These are phyloP conservation scores for Xylocampa areola DNA, from an alignment of 2,888 invertebrate genomes.

Conservation along the genomic window DNA sequence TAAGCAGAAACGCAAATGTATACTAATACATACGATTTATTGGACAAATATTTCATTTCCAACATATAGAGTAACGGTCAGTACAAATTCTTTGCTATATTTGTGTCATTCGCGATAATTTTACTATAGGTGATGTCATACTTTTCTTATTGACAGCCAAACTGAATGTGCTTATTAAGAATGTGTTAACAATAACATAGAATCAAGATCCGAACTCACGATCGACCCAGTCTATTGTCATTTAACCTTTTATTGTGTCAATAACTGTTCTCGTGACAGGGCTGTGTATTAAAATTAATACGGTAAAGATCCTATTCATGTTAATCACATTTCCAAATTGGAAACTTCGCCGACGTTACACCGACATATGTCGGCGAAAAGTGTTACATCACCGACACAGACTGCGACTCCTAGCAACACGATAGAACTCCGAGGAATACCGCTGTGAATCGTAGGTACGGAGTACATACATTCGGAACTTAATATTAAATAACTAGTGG, in stretches of 20 bases:
- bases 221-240: constrained; percentile 2
- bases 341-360: constrained; percentile 24
- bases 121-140: constrained; percentile 20
- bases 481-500: not conserved
- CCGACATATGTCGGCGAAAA: constrained; percentile 18
- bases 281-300: constrained; percentile 2
- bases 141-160: not conserved
- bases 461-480: constrained; percentile 6
- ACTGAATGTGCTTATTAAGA: constrained; percentile 9
- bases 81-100: constrained; percentile 7
- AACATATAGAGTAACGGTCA: constrained; percentile 18
- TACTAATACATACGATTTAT: constrained; percentile 6
- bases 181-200: constrained; percentile 17
- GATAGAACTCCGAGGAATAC: constrained; percentile 13
- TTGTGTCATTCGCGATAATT: constrained; percentile 1
- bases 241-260: constrained; percentile 16
- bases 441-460: constrained; percentile 3
- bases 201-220: constrained; percentile 8
- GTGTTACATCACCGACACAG: constrained; percentile 43
- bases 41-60: constrained; percentile 19
- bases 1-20: constrained; percentile 16
- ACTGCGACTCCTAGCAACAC: constrained; percentile 5
- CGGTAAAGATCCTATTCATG: constrained; percentile 21
- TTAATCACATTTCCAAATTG: constrained; percentile 41
- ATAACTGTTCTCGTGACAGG: constrained; percentile 6